Conservation (phyloP, 2,113 vertebrate genomes). For the Proterorhinus semilunaris region DNA sequence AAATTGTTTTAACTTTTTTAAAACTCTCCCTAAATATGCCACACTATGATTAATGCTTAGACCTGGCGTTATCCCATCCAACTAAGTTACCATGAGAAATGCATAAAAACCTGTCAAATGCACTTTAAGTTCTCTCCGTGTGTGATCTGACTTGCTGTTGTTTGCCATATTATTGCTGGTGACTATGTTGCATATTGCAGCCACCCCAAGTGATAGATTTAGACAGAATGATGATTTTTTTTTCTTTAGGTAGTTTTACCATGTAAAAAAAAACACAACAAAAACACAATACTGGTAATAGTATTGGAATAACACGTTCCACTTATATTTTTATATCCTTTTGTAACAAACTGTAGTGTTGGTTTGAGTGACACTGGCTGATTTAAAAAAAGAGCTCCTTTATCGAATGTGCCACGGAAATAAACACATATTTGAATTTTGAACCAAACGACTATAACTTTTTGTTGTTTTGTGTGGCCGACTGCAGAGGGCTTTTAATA, state of each 20-base stretch:
- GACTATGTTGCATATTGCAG: constrained; percentile 78
- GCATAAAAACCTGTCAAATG: too few species aligned
- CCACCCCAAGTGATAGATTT: constrained; percentile 44
- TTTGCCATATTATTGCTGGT: constrained; percentile 42
- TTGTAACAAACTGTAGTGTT: constrained; percentile 58
- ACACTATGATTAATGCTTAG: too few species aligned
- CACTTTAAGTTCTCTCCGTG: constrained; percentile 36
- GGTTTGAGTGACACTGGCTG: constrained; percentile 56
- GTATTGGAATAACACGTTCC: constrained; percentile 42
- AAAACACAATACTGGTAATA: constrained; percentile 36
- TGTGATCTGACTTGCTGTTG: constrained; percentile 51
- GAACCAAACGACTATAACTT: constrained; percentile 24
- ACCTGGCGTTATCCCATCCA: too few species aligned
- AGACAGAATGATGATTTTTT: constrained; percentile 29
- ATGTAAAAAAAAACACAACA: not conserved
- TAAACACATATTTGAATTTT: constrained; percentile 40
- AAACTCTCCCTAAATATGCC: too few species aligned
- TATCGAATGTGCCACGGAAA: constrained; percentile 54
- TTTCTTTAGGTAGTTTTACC: constrained; percentile 32
- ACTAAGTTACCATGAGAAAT: too few species aligned
- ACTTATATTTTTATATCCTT: constrained; percentile 66
- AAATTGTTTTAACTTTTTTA: too few species aligned
- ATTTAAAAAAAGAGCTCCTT: constrained; percentile 43
- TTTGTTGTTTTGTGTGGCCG: constrained; percentile 12
- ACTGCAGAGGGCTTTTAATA: not conserved